Evolutionary conservation across 1,140 invertebrate genomes (phyloP).

Genomic region (Oryzaephilus surinamensis): DNA sequence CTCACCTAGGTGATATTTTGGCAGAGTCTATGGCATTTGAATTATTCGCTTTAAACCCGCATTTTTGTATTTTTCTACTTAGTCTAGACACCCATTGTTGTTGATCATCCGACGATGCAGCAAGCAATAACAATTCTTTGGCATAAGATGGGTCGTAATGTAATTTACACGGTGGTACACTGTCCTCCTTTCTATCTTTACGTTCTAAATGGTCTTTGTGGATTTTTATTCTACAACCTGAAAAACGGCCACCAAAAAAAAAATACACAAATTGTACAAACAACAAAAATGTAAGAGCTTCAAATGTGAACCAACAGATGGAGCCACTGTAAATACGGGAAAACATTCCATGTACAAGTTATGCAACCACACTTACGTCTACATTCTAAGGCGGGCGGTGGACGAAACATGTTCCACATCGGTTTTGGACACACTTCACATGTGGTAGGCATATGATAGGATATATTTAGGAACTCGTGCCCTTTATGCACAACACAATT

Average conservation of each 20-base stretch:
- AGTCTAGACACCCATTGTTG: conserved; percentile 85
- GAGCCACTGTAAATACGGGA: too few relatives aligned
- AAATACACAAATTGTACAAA: not conserved
- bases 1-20: conserved; percentile 37
- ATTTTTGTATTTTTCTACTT: conserved; percentile 85
- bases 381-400: conserved; percentile 93
- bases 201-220: conserved; percentile 90
- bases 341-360: not conserved
- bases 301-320: too few relatives aligned
- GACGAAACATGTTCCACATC: conserved; percentile 93
- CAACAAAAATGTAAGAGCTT: not conserved
- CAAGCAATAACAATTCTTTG: conserved; percentile 82
- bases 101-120: conserved; percentile 75
- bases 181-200: conserved; percentile 70
- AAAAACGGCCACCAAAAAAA: conserved; percentile 13
- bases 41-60: conserved; percentile 82
- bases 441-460: conserved; percentile 94
- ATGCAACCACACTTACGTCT: conserved; percentile 54
- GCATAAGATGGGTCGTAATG: conserved; percentile 89
- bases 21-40: conserved; percentile 38
- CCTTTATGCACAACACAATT: conserved; percentile 82
- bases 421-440: conserved; percentile 96
- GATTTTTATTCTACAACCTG: conserved; percentile 91
- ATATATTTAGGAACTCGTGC: conserved; percentile 92
- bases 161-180: conserved; percentile 81